phyloP scores from a whole-genome alignment of 2,888 invertebrate species.

The Cantharis nigra region DNA sequence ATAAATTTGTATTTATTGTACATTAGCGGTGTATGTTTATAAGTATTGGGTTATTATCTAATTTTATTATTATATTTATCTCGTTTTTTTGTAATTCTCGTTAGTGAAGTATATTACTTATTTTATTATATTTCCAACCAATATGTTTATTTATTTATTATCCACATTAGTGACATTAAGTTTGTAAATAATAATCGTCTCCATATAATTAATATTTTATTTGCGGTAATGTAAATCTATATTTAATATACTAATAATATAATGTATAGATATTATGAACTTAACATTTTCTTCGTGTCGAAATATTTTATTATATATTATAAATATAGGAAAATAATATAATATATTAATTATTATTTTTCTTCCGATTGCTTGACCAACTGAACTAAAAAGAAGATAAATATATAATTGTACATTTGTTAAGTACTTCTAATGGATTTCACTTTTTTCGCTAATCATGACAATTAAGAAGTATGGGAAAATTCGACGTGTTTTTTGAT shows the following conservation, averaged over 20 bases:
- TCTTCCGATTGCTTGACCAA: background rate
- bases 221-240: background rate
- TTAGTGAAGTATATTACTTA: background rate
- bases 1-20: conserved; percentile 1
- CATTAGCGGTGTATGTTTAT: background rate
- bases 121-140: background rate
- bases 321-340: background rate
- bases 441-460: background rate
- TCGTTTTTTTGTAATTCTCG: background rate
- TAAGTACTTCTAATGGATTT: background rate
- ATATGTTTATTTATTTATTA: background rate
- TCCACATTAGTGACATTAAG: background rate
- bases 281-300: background rate
- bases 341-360: background rate
- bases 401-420: background rate
- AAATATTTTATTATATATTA: background rate
- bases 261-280: background rate
- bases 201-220: background rate
- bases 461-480: background rate
- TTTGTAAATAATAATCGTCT: background rate
- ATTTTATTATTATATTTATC: conserved; percentile 1
- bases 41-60: background rate
- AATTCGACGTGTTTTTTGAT: background rate
- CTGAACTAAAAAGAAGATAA: background rate
- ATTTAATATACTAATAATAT: background rate